phyloP scores from a whole-genome alignment of 2,797 vertebrate genomes.

The Diplodus sargus region DNA sequence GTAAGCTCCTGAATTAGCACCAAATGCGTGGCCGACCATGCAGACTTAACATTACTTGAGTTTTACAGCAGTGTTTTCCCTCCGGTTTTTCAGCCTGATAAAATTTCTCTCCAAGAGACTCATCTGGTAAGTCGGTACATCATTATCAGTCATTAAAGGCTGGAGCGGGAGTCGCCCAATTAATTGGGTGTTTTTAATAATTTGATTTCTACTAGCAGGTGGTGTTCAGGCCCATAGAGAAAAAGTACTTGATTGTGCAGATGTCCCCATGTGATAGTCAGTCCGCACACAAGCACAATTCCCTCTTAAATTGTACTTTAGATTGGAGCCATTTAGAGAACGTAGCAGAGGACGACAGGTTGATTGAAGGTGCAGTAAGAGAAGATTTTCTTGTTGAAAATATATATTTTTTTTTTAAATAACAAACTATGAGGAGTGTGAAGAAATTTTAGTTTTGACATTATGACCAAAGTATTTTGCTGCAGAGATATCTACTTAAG shows the following conservation, averaged over 20 bases:
- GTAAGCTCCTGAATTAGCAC: slow-evolving; percentile 27
- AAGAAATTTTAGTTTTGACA: too few species aligned
- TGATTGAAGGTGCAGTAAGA: too few species aligned
- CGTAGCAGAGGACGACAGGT: background rate
- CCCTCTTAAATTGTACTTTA: background rate
- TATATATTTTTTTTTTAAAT: too few species aligned
- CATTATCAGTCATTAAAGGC: slow-evolving; percentile 30
- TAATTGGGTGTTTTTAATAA: slow-evolving; percentile 38
- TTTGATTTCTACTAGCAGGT: slow-evolving; percentile 40
- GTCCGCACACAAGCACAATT: background rate
- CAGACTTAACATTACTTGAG: slow-evolving; percentile 13
- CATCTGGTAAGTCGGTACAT: slow-evolving; percentile 22
- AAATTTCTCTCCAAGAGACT: slow-evolving; percentile 6
- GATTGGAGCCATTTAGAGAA: background rate
- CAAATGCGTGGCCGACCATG: slow-evolving; percentile 9
- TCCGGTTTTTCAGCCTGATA: slow-evolving; percentile 1
- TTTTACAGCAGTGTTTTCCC: background rate
- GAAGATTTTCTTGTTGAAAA: too few species aligned
- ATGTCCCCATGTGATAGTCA: background rate
- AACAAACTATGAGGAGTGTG: too few species aligned
- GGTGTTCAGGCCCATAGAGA: slow-evolving; percentile 25
- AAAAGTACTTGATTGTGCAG: slow-evolving; percentile 5
- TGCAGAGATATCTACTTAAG: too few species aligned
- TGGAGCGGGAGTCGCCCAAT: slow-evolving; percentile 18
- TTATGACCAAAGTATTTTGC: too few species aligned